A percentile compares a stretch with the other conserved stretches of the same genome.
These are phyloP conservation scores for Enhydra lutris DNA, from an alignment of 2,113 vertebrate genomes.

Conservation along the genomic window DNA sequence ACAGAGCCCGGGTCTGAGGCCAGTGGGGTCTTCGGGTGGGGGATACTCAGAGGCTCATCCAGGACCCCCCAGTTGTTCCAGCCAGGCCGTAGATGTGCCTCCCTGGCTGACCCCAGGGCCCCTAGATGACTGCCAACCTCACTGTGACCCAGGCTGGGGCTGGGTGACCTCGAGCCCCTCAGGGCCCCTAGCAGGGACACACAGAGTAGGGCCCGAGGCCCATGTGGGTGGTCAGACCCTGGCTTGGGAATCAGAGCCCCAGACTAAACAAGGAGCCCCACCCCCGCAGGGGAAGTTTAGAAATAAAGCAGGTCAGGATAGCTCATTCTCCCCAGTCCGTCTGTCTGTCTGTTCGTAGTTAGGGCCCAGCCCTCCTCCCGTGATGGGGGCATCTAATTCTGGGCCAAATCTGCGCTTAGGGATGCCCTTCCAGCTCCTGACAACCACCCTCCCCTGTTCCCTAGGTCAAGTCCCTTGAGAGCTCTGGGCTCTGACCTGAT, in stretches of 20 bases:
- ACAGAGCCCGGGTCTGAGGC: not conserved
- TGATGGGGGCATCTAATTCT: not conserved
- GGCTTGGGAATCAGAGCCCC: constrained; percentile 17
- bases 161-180: not conserved
- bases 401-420: not conserved
- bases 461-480: too few relatives aligned
- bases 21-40: not conserved
- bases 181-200: not conserved
- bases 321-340: not conserved
- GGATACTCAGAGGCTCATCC: not conserved
- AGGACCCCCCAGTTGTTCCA: not conserved
- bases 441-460: too few relatives aligned
- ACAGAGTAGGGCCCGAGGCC: not conserved
- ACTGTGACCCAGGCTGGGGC: not conserved
- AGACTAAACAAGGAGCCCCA: constrained; percentile 31
- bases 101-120: not conserved
- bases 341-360: not conserved
- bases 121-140: not conserved
- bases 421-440: not conserved
- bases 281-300: constrained; percentile 11
- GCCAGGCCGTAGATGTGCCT: not conserved
- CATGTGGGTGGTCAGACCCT: not conserved
- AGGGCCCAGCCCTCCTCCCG: not conserved
- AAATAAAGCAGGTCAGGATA: constrained; percentile 34
- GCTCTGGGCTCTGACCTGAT: accelerated